Evolutionary conservation across 2,113 vertebrate species (phyloP), one percentile per base, ranked within the genome.

Genomic region (Triplophysa siluroides): DNA sequence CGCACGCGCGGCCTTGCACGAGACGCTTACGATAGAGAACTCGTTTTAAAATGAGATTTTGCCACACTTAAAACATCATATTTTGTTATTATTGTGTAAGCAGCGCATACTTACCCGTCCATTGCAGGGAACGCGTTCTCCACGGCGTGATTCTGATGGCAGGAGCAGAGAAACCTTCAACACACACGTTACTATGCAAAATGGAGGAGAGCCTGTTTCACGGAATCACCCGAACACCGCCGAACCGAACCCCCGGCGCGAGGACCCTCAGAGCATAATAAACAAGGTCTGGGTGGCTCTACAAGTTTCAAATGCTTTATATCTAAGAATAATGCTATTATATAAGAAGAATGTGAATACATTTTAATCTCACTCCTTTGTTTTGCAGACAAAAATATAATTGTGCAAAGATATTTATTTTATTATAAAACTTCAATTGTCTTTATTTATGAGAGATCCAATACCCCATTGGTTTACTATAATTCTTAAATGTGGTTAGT

Each of bases 31-130:
- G 29, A 61, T 38, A 33, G 24, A 19, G 11, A 26, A 23, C 2
- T 29, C 33, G 23, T 21, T 61, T 76, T 12, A 43, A 23, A 41
- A 50, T 5, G 1, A 75, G 10, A 0, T 33, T 10, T 50, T 8
- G 6, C 0, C 11, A 56, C 41, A 12, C 10, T 6, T 0, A 19
- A 4, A 58, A 52, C 4, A n/a, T 19, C 8, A 1, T 1, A 12
- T 16, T n/a, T 56, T 61, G 24, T n/a, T 11, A 1, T 26, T 29
- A 29, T 16, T 13, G 7, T 5, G 14, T 19, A 54, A 56, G 45
- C 19, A 74, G 33, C 52, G 6, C 38, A 43, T 47, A 76, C 86
- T 79, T 79, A 87, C 86, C 86, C 78, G 83, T 87, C 86, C 86
- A 87, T 87, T 84, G 73, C 81, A 75, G 81, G 66, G 71, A 72